phyloP scores from a whole-genome alignment of 2,888 invertebrate genomes.

The Drosophila nr. perissopoda region DNA sequence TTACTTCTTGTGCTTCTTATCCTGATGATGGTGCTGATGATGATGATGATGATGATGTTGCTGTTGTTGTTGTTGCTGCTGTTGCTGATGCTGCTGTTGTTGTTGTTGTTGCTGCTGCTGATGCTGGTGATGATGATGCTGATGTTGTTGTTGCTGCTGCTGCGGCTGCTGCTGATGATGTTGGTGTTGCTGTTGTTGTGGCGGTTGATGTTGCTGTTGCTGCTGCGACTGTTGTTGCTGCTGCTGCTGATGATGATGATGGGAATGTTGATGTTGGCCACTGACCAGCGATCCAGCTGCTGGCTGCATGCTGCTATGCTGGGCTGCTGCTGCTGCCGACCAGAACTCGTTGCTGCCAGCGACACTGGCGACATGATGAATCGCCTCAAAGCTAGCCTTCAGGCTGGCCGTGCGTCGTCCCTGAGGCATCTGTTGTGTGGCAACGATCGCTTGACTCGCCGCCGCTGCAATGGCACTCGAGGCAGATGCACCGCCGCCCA shows the following conservation, averaged over 20 bases:
- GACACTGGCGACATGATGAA: slow-evolving; percentile 89
- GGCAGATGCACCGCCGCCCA: slow-evolving; percentile 88
- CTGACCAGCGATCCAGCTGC: slow-evolving; percentile 85
- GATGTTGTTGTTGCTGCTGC: slow-evolving; percentile 83
- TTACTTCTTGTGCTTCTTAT: slow-evolving; percentile 81
- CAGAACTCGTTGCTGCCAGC: slow-evolving; percentile 88
- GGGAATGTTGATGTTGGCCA: slow-evolving; percentile 78
- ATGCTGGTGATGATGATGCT: slow-evolving; percentile 82
- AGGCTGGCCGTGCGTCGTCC: slow-evolving; percentile 96
- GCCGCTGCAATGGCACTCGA: slow-evolving; percentile 96
- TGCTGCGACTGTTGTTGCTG: slow-evolving; percentile 73
- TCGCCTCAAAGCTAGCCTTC: slow-evolving; percentile 97
- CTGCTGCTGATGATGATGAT: slow-evolving; percentile 83
- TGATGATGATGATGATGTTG: slow-evolving; percentile 14
- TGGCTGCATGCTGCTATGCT: slow-evolving; percentile 88
- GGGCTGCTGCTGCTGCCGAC: slow-evolving; percentile 88
- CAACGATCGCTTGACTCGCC: slow-evolving; percentile 97
- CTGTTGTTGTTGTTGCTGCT: rapidly evolving
- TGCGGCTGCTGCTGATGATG: slow-evolving; percentile 82
- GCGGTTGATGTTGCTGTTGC: slow-evolving; percentile 20
- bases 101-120: slow-evolving; percentile 77
- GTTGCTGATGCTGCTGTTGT: rapidly evolving
- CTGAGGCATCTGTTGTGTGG: slow-evolving; percentile 98
- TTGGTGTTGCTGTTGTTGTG: slow-evolving; percentile 51
- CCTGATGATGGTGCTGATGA: slow-evolving; percentile 64